Conservation (phyloP, 2,888 invertebrate genomes). For the Synanthedon andrenaeformis region DNA sequence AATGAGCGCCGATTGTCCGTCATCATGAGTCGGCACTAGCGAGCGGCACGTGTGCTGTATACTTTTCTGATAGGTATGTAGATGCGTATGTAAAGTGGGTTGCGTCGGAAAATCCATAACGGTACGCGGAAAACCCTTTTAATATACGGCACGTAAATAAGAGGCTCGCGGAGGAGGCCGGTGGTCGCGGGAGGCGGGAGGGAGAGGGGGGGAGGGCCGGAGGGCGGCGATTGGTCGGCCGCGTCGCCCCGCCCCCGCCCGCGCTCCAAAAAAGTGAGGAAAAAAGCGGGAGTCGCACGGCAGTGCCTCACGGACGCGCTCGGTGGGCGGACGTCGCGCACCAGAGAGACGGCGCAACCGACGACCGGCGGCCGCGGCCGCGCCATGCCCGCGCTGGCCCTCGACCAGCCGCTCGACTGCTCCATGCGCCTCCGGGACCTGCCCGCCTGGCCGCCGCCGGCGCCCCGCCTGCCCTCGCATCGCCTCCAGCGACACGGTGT, state of each 20-base stretch:
- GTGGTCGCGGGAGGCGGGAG: conserved; percentile 20
- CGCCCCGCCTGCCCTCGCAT: conserved; percentile 26
- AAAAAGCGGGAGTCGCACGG: conserved; percentile 52
- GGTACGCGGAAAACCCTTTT: conserved; percentile 70
- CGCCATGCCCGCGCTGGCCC: conserved; percentile 76
- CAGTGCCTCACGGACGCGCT: conserved; percentile 61
- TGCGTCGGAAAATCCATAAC: conserved; percentile 64
- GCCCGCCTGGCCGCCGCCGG: conserved; percentile 51
- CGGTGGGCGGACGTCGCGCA: conserved; percentile 44
- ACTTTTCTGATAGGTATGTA: no score
- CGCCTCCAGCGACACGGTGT: conserved; percentile 47
- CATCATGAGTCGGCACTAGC: no score
- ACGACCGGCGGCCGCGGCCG: conserved; percentile 69
- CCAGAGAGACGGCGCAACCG: conserved; percentile 54
- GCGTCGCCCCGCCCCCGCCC: conserved; percentile 44
- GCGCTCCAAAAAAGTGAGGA: conserved; percentile 52
- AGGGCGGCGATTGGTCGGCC: conserved; percentile 35
- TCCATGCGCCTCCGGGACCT: conserved; percentile 73
- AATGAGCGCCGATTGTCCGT: no score
- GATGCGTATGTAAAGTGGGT: conserved; percentile 51
- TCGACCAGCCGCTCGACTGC: conserved; percentile 79
- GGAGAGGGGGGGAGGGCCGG: conserved; percentile 18
- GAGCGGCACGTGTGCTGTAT: no score
- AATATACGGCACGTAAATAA: conserved; percentile 70
- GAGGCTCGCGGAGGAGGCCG: conserved; percentile 31